These are phyloP conservation scores for Drosophila recens DNA, from an alignment of 2,888 invertebrate species.

Conservation along the genomic window DNA sequence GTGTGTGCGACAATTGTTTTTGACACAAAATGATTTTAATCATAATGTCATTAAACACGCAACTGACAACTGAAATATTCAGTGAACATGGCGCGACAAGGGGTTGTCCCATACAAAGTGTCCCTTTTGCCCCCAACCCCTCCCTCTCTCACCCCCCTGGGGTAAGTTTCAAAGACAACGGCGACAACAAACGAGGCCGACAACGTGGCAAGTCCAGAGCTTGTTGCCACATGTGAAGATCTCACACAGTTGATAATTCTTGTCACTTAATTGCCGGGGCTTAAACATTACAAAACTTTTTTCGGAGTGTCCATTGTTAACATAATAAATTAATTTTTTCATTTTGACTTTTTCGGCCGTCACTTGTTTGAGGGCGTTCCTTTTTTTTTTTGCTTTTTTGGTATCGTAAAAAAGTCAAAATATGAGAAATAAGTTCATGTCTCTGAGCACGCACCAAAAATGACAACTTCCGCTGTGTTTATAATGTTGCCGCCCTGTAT, in stretches of 20 bases:
- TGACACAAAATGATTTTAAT: conserved; percentile 80
- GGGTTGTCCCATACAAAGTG: conserved; percentile 35
- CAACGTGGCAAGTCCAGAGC: conserved; percentile 21
- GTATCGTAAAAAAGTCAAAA: conserved; percentile 53
- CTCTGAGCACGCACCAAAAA: conserved; percentile 52
- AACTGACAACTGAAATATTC: conserved; percentile 65
- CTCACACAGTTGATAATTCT: conserved; percentile 71
- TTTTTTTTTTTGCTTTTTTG: conserved; percentile 30
- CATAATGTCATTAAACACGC: conserved; percentile 79
- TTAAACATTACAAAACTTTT: conserved; percentile 78
- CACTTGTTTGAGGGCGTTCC: conserved; percentile 27
- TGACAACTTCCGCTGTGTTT: conserved; percentile 45
- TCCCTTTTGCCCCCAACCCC: conserved; percentile 10
- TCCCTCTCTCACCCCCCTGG: not conserved
- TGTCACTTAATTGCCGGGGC: conserved; percentile 78
- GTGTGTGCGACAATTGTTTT: conserved; percentile 69
- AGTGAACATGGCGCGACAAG: conserved; percentile 58
- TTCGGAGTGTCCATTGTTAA: conserved; percentile 59
- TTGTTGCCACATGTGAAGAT: conserved; percentile 70
- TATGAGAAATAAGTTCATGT: conserved; percentile 47
- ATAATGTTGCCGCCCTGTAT: conserved; percentile 11
- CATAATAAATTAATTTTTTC: conserved; percentile 75
- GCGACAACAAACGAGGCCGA: conserved; percentile 52
- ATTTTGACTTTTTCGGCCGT: conserved; percentile 15
- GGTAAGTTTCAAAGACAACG: conserved; percentile 37